Percentiles rank a stretch among this genome's conserved stretches.
Evolutionary conservation across 2,888 invertebrate genomes (phyloP).

Genomic region (Emmelina monodactyla): DNA sequence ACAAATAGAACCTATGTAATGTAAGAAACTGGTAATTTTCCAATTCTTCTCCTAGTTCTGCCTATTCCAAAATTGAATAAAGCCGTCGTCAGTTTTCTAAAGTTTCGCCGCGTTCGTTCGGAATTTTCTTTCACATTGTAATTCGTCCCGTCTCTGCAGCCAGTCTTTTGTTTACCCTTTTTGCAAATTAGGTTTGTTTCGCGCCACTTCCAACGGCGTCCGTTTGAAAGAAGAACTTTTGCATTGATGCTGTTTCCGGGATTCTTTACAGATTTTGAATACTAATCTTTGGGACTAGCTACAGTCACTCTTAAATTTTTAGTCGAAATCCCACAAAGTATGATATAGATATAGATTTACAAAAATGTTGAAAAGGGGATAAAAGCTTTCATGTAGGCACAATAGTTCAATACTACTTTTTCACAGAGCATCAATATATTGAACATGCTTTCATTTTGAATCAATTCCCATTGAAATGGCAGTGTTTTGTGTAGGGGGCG

Average conservation of each 20-base stretch:
- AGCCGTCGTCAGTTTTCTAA: no score
- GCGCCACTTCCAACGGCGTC: no score
- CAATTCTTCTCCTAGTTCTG: background rate
- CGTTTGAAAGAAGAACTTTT: no score
- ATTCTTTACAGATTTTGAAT: no score
- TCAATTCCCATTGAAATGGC: slow-evolving; percentile 46
- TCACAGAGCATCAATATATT: slow-evolving; percentile 20
- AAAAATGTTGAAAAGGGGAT: no score
- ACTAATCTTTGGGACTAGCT: no score
- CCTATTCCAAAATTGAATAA: background rate
- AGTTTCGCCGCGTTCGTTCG: no score
- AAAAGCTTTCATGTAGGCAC: no score
- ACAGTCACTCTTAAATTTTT: no score
- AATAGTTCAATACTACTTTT: background rate
- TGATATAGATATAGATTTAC: no score
- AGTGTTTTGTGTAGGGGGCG: slow-evolving; percentile 26
- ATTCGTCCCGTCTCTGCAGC: slow-evolving; percentile 20
- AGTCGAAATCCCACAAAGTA: no score
- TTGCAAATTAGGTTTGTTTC: slow-evolving; percentile 43
- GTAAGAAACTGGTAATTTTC: background rate
- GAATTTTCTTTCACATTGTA: slow-evolving; percentile 23
- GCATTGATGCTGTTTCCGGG: no score
- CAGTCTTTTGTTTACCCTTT: slow-evolving; percentile 38
- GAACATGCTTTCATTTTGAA: slow-evolving; percentile 39
- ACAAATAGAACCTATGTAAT: background rate